phyloP scores from a whole-genome alignment of 2,797 vertebrate genomes.

The Urocyon cinereoargenteus region DNA sequence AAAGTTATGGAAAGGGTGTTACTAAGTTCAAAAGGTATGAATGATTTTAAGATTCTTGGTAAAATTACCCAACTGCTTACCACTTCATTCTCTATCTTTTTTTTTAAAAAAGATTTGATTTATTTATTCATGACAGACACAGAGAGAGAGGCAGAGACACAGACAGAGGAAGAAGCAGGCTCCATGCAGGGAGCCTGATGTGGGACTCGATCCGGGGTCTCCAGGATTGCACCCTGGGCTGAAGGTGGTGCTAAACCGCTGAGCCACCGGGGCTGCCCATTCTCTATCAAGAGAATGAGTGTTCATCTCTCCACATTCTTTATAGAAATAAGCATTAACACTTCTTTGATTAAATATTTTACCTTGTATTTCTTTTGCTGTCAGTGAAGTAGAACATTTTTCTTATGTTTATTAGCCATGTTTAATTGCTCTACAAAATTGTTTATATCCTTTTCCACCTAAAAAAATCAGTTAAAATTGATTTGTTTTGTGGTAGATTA shows the following conservation, averaged over 20 bases:
- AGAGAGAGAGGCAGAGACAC: too few relatives aligned
- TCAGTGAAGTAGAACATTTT: background rate
- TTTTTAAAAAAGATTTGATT: too few relatives aligned
- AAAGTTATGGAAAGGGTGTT: constrained; percentile 17
- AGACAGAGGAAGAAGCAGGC: too few relatives aligned
- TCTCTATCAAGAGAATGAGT: background rate
- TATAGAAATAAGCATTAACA: background rate
- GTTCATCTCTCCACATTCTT: background rate
- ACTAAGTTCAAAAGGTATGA: constrained; percentile 11
- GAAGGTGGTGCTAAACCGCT: too few relatives aligned
- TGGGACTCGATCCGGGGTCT: too few relatives aligned
- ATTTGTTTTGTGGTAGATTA: background rate
- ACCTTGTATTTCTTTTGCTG: background rate
- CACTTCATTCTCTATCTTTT: background rate
- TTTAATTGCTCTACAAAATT: constrained; percentile 37
- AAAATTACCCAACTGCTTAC: constrained; percentile 26
- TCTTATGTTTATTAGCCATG: background rate
- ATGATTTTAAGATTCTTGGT: constrained; percentile 6
- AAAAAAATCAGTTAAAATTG: background rate
- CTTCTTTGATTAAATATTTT: constrained; percentile 32
- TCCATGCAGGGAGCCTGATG: too few relatives aligned
- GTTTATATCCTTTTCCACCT: constrained; percentile 10
- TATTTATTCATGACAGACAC: too few relatives aligned
- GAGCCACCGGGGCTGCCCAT: background rate
- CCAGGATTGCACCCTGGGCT: too few relatives aligned